Evolutionary conservation across 2,888 invertebrate genomes (phyloP).

Genomic region (Nezara viridula): DNA sequence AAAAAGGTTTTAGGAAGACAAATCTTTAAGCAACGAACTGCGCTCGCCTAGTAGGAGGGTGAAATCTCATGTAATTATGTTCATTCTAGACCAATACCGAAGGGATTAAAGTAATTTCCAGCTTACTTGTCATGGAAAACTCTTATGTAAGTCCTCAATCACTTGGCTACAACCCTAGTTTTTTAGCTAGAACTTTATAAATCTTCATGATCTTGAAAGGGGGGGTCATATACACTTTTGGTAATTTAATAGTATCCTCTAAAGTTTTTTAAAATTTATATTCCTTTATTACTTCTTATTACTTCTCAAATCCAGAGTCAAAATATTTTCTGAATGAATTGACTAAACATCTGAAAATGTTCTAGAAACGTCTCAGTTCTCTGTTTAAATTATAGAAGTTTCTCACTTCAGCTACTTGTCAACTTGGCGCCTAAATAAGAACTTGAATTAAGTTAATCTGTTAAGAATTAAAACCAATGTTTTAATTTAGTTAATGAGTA

Average conservation of each 20-base stretch:
- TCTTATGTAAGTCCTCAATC: too few relatives aligned
- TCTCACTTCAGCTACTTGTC: not conserved
- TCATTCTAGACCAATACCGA: too few relatives aligned
- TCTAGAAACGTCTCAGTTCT: not conserved
- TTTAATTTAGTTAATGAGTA: not conserved
- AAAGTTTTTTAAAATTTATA: not conserved
- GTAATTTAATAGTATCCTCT: not conserved
- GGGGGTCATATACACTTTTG: not conserved
- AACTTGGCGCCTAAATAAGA: conserved; percentile 17
- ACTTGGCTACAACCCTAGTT: too few relatives aligned
- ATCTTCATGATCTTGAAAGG: not conserved
- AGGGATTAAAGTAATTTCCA: too few relatives aligned
- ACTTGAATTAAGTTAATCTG: not conserved
- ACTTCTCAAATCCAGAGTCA: not conserved
- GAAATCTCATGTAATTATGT: too few relatives aligned
- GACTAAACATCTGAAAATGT: not conserved
- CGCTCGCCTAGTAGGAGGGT: too few relatives aligned
- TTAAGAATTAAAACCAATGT: not conserved
- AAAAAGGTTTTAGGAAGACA: too few relatives aligned
- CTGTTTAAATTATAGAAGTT: not conserved
- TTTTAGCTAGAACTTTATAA: not conserved
- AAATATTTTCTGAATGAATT: not conserved
- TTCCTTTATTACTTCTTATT: not conserved
- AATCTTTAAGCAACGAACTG: too few relatives aligned
- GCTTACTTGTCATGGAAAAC: too few relatives aligned